Evolutionary conservation across 2,113 vertebrate species (phyloP).

Genomic region (Saccopteryx leptura): DNA sequence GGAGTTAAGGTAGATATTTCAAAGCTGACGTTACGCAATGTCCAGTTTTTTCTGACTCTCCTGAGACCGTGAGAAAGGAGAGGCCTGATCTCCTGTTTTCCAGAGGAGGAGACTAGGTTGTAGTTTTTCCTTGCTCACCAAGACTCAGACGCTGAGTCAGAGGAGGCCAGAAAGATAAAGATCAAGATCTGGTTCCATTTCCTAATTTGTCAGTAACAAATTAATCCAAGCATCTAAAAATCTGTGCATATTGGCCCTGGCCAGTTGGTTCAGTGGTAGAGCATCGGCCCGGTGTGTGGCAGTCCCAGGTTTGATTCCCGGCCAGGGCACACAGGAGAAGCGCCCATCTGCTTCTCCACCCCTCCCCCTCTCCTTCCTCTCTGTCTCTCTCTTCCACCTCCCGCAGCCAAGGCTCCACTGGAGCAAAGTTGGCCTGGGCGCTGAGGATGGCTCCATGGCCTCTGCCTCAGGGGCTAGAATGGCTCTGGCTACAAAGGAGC

Average conservation of each 20-base stretch:
- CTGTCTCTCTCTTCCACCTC: too few relatives aligned
- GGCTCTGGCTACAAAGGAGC: too few relatives aligned
- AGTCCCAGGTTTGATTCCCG: too few relatives aligned
- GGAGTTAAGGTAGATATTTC: background rate
- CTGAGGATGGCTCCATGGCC: too few relatives aligned
- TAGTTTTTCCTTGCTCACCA: rapidly evolving
- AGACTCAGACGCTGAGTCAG: background rate
- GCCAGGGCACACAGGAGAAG: too few relatives aligned
- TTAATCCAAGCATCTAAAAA: background rate
- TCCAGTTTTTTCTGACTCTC: background rate
- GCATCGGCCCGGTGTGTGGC: too few relatives aligned
- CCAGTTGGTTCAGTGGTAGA: too few relatives aligned
- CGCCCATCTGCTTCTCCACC: too few relatives aligned
- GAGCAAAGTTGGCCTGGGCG: too few relatives aligned
- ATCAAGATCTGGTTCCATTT: background rate
- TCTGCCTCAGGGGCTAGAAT: too few relatives aligned
- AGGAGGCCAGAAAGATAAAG: background rate
- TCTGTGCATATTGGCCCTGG: background rate
- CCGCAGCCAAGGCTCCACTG: too few relatives aligned
- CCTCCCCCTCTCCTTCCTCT: too few relatives aligned
- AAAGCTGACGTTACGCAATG: background rate
- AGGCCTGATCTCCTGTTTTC: background rate
- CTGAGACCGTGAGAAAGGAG: background rate
- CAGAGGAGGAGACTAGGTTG: background rate
- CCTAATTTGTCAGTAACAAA: background rate